phyloP scores from a whole-genome alignment of 2,888 invertebrate species.

The Petrolisthes cinctipes region DNA sequence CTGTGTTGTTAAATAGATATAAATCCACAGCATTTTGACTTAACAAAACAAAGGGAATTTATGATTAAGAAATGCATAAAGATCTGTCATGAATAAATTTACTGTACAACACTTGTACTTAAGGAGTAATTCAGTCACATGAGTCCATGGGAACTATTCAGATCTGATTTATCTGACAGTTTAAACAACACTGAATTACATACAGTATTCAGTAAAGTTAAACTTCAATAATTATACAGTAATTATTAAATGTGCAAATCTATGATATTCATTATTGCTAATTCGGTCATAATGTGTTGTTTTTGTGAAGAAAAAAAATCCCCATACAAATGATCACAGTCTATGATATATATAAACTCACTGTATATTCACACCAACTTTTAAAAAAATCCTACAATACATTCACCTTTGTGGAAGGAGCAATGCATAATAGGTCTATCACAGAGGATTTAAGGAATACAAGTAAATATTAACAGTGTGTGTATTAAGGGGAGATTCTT shows the following conservation, averaged over 20 bases:
- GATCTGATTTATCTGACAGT: too few relatives aligned
- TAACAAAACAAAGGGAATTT: too few relatives aligned
- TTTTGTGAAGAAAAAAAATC: slow-evolving; percentile 16
- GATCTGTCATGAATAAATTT: too few relatives aligned
- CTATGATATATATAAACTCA: slow-evolving; percentile 42
- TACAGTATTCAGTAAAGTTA: too few relatives aligned
- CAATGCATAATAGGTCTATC: slow-evolving; percentile 59
- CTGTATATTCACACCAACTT: slow-evolving; percentile 49
- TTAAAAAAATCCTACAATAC: slow-evolving; percentile 50
- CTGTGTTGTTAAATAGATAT: too few relatives aligned
- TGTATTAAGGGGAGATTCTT: too few relatives aligned
- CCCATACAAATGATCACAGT: slow-evolving; percentile 56
- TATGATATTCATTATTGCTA: slow-evolving; percentile 47
- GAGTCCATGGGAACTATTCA: too few relatives aligned
- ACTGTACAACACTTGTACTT: too few relatives aligned
- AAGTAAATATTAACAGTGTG: slow-evolving; percentile 46
- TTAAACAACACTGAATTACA: too few relatives aligned
- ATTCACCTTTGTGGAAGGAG: slow-evolving; percentile 58
- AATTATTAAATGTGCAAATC: slow-evolving; percentile 16
- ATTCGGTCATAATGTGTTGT: slow-evolving; percentile 43
- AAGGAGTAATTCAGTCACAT: too few relatives aligned
- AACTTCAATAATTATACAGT: neutral
- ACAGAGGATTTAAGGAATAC: slow-evolving; percentile 62
- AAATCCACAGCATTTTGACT: too few relatives aligned
- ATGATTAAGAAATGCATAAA: too few relatives aligned